A percentile compares a stretch with the other conserved stretches of the same genome.
Evolutionary conservation across 2,797 vertebrate genomes (phyloP).

Genomic region (Sebastes ruberrimus): DNA sequence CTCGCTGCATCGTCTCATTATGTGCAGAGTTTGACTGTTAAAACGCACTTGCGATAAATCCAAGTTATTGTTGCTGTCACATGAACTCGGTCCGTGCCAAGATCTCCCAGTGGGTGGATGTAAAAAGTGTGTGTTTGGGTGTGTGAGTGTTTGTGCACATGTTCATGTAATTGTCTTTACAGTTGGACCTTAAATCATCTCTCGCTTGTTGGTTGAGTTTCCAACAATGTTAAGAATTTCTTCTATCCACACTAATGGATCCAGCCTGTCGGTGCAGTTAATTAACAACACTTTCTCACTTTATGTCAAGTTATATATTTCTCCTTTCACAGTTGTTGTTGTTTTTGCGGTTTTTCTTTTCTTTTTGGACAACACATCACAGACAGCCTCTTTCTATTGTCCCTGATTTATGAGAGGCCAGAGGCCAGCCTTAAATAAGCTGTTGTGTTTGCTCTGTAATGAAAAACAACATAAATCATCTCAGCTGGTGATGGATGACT

Average conservation of each 20-base stretch:
- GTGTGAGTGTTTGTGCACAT: slow-evolving; percentile 6
- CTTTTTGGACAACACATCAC: not conserved
- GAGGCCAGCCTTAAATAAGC: not conserved
- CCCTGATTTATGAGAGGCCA: not conserved
- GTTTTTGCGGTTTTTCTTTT: not conserved
- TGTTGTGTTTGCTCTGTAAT: not conserved
- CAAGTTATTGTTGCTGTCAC: slow-evolving; percentile 39
- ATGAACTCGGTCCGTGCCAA: not conserved
- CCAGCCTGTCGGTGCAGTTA: slow-evolving; percentile 17
- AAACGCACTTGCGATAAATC: slow-evolving; percentile 39
- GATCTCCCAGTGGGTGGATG: slow-evolving; percentile 3
- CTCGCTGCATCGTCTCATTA: slow-evolving; percentile 19
- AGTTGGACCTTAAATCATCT: slow-evolving; percentile 3
- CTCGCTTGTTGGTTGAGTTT: slow-evolving; percentile 27
- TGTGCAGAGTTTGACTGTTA: slow-evolving; percentile 12
- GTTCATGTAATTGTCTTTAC: not conserved
- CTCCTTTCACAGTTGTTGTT: not conserved
- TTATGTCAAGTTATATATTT: not conserved
- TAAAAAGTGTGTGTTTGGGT: slow-evolving; percentile 4
- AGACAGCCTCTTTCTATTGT: not conserved
- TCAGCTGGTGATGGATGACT: slow-evolving; percentile 4
- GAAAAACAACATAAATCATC: not conserved
- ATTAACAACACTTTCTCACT: not conserved
- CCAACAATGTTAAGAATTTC: slow-evolving; percentile 26
- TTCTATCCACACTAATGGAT: slow-evolving; percentile 5